These are phyloP conservation scores for Aphelenchoides avenae DNA, from an alignment of 1,140 invertebrate species.

Conservation along the genomic window DNA sequence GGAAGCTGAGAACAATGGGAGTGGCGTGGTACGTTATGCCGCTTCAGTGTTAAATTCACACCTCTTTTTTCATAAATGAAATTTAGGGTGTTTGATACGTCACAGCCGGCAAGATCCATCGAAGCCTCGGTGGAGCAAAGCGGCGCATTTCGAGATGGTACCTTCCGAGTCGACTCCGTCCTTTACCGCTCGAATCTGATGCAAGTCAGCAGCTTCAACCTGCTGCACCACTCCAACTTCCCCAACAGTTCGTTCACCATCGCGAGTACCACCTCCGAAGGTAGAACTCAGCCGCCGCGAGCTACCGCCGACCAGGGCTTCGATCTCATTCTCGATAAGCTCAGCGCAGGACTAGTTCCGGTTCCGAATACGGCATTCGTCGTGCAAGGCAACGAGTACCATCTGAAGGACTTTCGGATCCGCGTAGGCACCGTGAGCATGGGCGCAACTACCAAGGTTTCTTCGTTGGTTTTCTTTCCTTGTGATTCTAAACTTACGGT, in stretches of 20 bases:
- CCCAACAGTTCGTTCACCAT: constrained; percentile 39
- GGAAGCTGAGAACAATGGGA: too few species aligned
- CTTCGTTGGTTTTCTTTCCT: too few species aligned
- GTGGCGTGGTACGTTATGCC: constrained; percentile 35
- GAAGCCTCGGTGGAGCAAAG: constrained; percentile 35
- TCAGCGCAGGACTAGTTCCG: constrained; percentile 25
- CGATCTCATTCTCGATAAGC: constrained; percentile 36
- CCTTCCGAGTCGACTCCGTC: constrained; percentile 34
- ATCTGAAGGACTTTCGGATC: constrained; percentile 37
- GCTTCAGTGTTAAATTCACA: too few species aligned
- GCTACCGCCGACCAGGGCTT: constrained; percentile 40
- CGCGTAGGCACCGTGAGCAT: constrained; percentile 36
- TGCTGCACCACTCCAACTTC: constrained; percentile 36
- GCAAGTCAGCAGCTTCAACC: constrained; percentile 32
- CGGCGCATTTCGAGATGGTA: constrained; percentile 24
- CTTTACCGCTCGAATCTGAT: constrained; percentile 15
- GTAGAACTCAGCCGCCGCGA: constrained; percentile 1
- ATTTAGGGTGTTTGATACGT: constrained; percentile 38
- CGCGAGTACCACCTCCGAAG: not conserved
- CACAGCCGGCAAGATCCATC: constrained; percentile 16
- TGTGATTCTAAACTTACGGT: constrained; percentile 7
- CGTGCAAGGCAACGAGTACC: constrained; percentile 34
- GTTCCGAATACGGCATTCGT: constrained; percentile 31
- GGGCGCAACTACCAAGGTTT: constrained; percentile 19
- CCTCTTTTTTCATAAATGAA: constrained; percentile 7